These are phyloP conservation scores for Lochmaea capreae DNA, from an alignment of 2,888 invertebrate genomes.

Conservation along the genomic window DNA sequence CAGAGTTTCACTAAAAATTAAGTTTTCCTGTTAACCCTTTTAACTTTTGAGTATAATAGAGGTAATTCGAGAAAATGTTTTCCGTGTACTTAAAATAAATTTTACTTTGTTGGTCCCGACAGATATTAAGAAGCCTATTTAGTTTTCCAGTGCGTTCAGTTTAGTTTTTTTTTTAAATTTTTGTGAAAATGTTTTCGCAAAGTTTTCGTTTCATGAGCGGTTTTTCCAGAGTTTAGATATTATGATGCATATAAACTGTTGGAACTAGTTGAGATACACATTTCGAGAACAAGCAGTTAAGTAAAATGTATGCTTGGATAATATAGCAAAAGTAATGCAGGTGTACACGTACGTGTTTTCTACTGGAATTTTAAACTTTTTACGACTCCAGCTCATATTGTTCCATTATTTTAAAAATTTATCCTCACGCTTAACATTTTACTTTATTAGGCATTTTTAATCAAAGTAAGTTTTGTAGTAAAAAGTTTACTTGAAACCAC, in stretches of 20 bases:
- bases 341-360: neutral
- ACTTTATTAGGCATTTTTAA: neutral
- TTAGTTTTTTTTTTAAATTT: conserved; percentile 16
- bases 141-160: conserved; percentile 18
- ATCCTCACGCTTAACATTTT: neutral
- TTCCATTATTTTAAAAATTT: neutral
- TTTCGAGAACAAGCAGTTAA: conserved; percentile 17
- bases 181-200: conserved; percentile 20
- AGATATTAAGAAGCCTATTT: conserved; percentile 36
- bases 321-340: conserved; percentile 9
- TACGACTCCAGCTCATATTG: neutral
- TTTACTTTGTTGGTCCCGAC: conserved; percentile 43
- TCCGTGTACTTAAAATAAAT: conserved; percentile 24
- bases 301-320: conserved; percentile 11
- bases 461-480: neutral
- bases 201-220: conserved; percentile 25
- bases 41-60: conserved; percentile 33
- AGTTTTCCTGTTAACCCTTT: neutral
- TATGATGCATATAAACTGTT: conserved; percentile 28
- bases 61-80: conserved; percentile 35
- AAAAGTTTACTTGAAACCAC: neutral
- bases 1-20: neutral
- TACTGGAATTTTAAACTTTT: neutral
- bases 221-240: conserved; percentile 26
- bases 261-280: conserved; percentile 6